These are phyloP conservation scores for Conomelus anceps DNA, from an alignment of 2,888 invertebrate genomes.

Conservation along the genomic window DNA sequence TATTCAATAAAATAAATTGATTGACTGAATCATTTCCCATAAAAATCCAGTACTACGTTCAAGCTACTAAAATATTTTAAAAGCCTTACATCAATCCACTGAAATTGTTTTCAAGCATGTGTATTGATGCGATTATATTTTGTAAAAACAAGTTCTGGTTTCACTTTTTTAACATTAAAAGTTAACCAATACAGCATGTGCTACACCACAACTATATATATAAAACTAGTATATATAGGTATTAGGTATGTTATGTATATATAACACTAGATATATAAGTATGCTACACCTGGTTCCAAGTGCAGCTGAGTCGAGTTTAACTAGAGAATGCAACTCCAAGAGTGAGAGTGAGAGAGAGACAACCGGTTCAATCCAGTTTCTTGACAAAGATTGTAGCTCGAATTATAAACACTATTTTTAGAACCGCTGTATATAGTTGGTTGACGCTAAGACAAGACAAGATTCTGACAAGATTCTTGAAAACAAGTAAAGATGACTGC, in stretches of 20 bases:
- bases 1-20: too few relatives aligned
- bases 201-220: too few relatives aligned
- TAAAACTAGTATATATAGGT: too few relatives aligned
- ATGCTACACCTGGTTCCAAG: too few relatives aligned
- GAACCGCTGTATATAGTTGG: neutral
- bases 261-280: too few relatives aligned
- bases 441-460: neutral
- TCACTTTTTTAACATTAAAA: neutral
- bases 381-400: neutral
- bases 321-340: neutral
- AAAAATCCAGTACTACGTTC: too few relatives aligned
- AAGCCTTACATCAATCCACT: neutral
- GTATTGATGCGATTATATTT: neutral
- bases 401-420: neutral
- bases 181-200: neutral
- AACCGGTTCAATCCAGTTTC: neutral
- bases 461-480: neutral
- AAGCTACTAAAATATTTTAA: too few relatives aligned
- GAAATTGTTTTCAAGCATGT: neutral
- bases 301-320: neutral
- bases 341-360: neutral
- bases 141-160: neutral
- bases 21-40: too few relatives aligned
- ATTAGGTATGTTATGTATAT: too few relatives aligned
- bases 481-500: too few relatives aligned